Evolutionary conservation across 2,888 invertebrate genomes (phyloP).

Genomic region (Nebria salina): DNA sequence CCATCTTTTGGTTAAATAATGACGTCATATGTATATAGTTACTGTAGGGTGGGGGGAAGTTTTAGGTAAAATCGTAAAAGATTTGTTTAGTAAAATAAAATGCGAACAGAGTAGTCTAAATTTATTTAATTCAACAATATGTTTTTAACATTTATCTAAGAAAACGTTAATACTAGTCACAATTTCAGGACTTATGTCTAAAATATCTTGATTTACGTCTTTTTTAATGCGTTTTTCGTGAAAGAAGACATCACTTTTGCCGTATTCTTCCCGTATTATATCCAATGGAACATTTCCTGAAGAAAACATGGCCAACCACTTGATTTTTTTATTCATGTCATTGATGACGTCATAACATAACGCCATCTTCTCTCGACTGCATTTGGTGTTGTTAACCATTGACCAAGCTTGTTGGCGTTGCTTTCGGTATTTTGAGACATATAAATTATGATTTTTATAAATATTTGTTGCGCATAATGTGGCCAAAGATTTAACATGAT

Average conservation of each 20-base stretch:
- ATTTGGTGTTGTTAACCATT: slow-evolving; percentile 55
- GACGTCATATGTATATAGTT: too few relatives aligned
- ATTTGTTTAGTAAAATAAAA: background rate
- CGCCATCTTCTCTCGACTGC: slow-evolving; percentile 49
- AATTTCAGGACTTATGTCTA: slow-evolving; percentile 46
- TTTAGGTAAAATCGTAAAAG: too few relatives aligned
- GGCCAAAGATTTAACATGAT: slow-evolving; percentile 51
- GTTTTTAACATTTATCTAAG: slow-evolving; percentile 29
- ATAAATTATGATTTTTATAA: slow-evolving; percentile 53
- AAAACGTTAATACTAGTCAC: slow-evolving; percentile 33
- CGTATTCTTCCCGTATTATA: slow-evolving; percentile 56
- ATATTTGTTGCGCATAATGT: slow-evolving; percentile 57
- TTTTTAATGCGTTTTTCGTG: slow-evolving; percentile 54
- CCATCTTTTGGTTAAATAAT: too few relatives aligned
- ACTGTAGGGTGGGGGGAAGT: too few relatives aligned
- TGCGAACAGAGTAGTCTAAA: background rate
- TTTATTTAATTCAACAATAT: background rate
- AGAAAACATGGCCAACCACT: slow-evolving; percentile 57
- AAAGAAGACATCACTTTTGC: slow-evolving; percentile 56
- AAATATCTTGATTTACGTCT: slow-evolving; percentile 52
- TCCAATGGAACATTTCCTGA: slow-evolving; percentile 56
- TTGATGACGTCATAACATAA: slow-evolving; percentile 55
- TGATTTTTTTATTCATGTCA: slow-evolving; percentile 58
- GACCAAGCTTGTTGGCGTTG: slow-evolving; percentile 57
- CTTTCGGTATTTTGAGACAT: slow-evolving; percentile 54